Evolutionary conservation across 2,888 invertebrate species (phyloP).

Genomic region (Pilophorus perplexus): DNA sequence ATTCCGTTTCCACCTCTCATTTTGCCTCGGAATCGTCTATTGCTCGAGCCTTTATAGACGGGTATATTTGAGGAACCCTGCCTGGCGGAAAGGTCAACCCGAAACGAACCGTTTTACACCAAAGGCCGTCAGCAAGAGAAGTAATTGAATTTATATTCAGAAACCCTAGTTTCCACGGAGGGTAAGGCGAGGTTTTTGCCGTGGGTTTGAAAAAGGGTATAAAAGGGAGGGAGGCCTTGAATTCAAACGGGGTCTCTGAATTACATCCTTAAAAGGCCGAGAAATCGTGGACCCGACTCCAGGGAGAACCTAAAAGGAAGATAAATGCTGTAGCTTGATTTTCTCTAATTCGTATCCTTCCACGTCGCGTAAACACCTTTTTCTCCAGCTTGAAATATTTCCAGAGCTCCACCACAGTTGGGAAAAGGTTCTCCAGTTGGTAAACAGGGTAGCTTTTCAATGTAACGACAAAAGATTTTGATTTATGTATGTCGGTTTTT

Average conservation of each 20-base stretch:
- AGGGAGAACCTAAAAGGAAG: conserved; percentile 15
- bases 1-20: too few species aligned
- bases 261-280: neutral
- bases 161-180: neutral
- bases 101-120: too few species aligned
- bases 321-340: conserved; percentile 17
- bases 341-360: conserved; percentile 13
- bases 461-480: too few species aligned
- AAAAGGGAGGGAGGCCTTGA: conserved; percentile 1
- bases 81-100: too few species aligned
- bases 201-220: neutral
- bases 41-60: too few species aligned
- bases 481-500: too few species aligned
- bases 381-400: neutral
- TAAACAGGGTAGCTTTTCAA: too few species aligned
- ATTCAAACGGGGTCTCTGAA: neutral
- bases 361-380: neutral
- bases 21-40: too few species aligned
- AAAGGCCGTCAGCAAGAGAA: neutral
- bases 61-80: too few species aligned
- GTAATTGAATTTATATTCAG: conserved; percentile 14
- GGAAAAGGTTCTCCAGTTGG: too few species aligned
- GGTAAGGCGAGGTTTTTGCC: neutral
- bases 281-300: neutral
- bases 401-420: too few species aligned